Conservation (phyloP, 2,888 invertebrate species). For the Leptinotarsa tumamoca region DNA sequence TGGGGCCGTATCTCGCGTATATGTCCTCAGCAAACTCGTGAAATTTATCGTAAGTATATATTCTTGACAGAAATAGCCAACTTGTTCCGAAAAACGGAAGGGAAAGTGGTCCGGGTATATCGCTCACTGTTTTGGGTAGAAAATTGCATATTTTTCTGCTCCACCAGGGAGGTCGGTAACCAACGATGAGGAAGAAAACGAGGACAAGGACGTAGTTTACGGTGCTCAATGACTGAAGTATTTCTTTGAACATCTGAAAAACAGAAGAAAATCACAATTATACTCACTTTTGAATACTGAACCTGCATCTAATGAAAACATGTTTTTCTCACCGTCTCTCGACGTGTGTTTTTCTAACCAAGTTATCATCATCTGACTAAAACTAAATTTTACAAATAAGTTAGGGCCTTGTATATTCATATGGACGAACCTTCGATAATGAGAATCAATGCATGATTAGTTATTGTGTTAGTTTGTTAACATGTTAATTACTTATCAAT, state of each 20-base stretch:
- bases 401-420: too few relatives aligned
- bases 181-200: slow-evolving; percentile 56
- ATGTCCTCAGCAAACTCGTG: slow-evolving; percentile 85
- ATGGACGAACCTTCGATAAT: too few relatives aligned
- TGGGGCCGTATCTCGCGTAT: slow-evolving; percentile 79
- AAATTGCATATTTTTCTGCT: slow-evolving; percentile 41
- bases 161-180: slow-evolving; percentile 61
- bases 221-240: slow-evolving; percentile 49
- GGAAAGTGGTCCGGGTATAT: slow-evolving; percentile 80
- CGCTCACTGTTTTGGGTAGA: slow-evolving; percentile 34
- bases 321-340: too few relatives aligned
- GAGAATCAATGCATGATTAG: too few relatives aligned
- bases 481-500: too few relatives aligned
- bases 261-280: background rate
- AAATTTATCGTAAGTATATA: slow-evolving; percentile 75
- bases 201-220: slow-evolving; percentile 50
- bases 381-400: too few relatives aligned
- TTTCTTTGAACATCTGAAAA: slow-evolving; percentile 51
- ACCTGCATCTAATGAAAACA: too few relatives aligned
- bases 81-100: slow-evolving; percentile 83
- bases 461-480: too few relatives aligned
- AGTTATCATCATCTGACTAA: too few relatives aligned
- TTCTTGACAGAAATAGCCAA: slow-evolving; percentile 79
- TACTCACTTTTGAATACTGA: background rate
- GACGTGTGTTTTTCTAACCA: background rate